Percentiles rank a stretch among this genome's conserved stretches.
phyloP scores from a whole-genome alignment of 1,140 invertebrate genomes.

The Bemisia tabaci region DNA sequence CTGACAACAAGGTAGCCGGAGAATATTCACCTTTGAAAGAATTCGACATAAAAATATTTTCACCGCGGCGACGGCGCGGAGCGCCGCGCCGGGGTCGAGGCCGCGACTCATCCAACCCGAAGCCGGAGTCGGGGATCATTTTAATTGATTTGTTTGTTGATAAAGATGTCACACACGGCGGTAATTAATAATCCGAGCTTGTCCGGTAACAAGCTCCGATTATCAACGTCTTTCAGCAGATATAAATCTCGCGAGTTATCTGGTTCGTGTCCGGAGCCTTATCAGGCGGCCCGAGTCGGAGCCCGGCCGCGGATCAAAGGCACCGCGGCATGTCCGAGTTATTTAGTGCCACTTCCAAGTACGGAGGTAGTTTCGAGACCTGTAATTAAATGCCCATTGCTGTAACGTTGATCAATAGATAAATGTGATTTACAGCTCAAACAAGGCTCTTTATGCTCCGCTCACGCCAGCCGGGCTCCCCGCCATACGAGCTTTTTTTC shows the following conservation, averaged over 20 bases:
- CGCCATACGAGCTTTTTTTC: background rate
- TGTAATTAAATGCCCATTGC: background rate
- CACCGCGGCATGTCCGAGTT: background rate
- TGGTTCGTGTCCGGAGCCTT: background rate
- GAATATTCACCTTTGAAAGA: too few species aligned
- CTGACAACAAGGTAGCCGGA: too few species aligned
- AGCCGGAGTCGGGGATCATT: background rate
- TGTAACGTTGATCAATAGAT: background rate
- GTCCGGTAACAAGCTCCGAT: background rate
- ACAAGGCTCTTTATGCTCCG: background rate
- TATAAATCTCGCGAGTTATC: background rate
- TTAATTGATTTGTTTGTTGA: background rate
- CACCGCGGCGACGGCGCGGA: background rate
- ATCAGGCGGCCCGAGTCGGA: background rate
- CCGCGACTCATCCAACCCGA: too few species aligned
- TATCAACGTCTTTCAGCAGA: background rate
- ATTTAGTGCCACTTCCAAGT: background rate
- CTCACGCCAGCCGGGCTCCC: background rate
- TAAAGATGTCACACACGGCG: background rate
- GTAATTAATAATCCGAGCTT: background rate
- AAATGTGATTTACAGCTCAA: background rate
- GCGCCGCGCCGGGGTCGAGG: too few species aligned
- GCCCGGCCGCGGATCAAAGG: background rate
- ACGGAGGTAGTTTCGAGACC: background rate
- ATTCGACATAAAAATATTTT: background rate